These are phyloP conservation scores for Lycaon pictus DNA, from an alignment of 2,113 vertebrate genomes.

Conservation along the genomic window DNA sequence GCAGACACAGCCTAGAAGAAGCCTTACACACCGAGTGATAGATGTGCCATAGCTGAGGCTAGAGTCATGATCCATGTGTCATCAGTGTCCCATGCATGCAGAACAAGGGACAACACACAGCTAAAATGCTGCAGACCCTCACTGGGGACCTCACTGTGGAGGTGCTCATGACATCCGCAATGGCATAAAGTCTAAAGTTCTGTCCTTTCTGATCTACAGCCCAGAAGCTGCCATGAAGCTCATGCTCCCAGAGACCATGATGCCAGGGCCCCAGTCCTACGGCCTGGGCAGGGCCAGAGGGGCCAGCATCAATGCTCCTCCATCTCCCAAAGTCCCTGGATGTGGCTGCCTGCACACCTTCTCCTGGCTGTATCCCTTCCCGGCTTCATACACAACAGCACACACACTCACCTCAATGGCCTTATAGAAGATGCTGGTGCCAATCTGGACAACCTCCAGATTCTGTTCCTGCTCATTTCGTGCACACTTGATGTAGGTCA, in stretches of 20 bases:
- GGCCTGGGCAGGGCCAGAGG: neutral
- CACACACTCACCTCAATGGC: conserved; percentile 92
- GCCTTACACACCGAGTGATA: neutral
- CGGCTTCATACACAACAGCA: fast-evolving
- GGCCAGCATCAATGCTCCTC: neutral
- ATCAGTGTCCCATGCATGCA: fast-evolving
- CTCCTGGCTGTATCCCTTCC: fast-evolving
- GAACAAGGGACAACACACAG: neutral
- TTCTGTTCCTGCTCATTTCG: conserved; percentile 99
- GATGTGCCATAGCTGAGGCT: fast-evolving
- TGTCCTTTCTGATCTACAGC: neutral
- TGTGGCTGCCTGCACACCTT: neutral
- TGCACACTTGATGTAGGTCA: conserved; percentile 99
- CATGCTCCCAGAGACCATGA: fast-evolving
- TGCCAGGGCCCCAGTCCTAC: neutral
- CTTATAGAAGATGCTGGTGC: conserved; percentile 98
- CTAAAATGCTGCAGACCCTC: neutral
- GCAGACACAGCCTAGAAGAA: fast-evolving
- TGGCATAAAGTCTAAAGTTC: neutral
- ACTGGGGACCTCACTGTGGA: neutral
- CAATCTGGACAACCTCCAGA: conserved; percentile 98
- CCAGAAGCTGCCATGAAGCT: neutral
- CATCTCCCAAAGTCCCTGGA: neutral
- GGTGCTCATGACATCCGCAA: neutral
- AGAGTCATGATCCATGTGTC: fast-evolving